Base-by-base conservation (phyloP, 37 sponge, comb jelly and placozoan species). In the Halisarca cf. caerulea region DNA sequence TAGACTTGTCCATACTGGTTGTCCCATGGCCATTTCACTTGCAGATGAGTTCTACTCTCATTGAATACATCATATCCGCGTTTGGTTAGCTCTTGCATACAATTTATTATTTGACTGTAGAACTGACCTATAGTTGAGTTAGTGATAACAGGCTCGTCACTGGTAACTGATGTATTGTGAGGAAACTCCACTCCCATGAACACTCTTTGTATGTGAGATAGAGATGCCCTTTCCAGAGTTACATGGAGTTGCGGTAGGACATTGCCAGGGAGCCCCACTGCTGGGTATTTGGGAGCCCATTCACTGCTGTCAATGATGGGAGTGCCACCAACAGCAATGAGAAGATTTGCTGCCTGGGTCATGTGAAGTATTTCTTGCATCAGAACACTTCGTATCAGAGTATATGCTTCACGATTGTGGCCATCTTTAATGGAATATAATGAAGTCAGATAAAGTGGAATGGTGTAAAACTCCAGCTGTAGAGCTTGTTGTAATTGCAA, bases 281-380 rank as follows among this genome's bases (percentile, higher is more conserved):
- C n/a, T 30, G 86, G 86, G 58, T 74, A 90, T 0, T 30, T 25
- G 2, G 86, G 90, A 25, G 32, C 81, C 34, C 27, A 20, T 7
- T 72, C 51, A 7, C 23, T 20, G 41, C 47, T 38, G 60, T 82
- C 83, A 42, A 90, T 86, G 24, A 40, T 24, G 3, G 86, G 86
- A 40, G 2, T 51, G 23, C 78, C 90, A 18, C 78, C 82, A 21
- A 86, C 58, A 15, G 91, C 87, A 45, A 71, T 90, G 18, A 90
- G 59, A 27, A 90, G 40, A 43, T 90, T 90, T 21, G 84, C 91
- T n/a, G 44, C 87, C 23, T 82, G 86, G 18, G 72, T 71, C 78
- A 90, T 58, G 68, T 90, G 91, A 27, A 82, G 59, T 87, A 90
- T 90, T 70, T 90, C 91, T 59, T 90, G 83, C 73, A 81, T 79